A percentile compares a stretch with the other conserved stretches of the same genome.
phyloP scores from a whole-genome alignment of 2,888 invertebrate genomes.

The Chalcis sispes region DNA sequence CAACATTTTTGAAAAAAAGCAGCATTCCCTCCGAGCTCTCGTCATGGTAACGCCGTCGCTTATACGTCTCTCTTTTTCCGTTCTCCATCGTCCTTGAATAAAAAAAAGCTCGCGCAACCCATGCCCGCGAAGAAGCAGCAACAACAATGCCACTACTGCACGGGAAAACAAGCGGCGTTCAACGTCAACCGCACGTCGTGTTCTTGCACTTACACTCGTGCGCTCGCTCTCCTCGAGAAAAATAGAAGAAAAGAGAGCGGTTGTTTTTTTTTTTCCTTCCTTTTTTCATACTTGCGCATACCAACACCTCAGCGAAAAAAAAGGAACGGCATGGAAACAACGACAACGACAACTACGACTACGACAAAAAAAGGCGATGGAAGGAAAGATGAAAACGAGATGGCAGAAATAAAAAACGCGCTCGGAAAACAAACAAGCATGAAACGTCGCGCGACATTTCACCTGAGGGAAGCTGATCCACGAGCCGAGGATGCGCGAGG shows the following conservation, averaged over 20 bases:
- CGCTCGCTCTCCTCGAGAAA: background rate
- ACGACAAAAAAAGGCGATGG: too few species aligned
- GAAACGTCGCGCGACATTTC: conserved; percentile 18
- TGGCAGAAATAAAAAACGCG: too few species aligned
- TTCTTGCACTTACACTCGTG: background rate
- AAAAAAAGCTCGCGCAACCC: too few species aligned
- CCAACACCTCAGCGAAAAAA: background rate
- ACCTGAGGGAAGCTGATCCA: conserved; percentile 20
- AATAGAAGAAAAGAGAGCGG: conserved; percentile 5
- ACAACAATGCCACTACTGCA: too few species aligned
- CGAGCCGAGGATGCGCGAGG: too few species aligned
- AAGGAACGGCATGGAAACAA: background rate
- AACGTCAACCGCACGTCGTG: conserved; percentile 22
- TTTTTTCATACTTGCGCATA: background rate
- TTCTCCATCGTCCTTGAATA: too few species aligned
- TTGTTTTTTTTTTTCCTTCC: background rate
- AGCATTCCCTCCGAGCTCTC: too few species aligned
- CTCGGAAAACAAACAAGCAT: background rate
- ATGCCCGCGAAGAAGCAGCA: too few species aligned
- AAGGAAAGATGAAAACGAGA: too few species aligned
- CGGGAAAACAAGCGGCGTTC: background rate
- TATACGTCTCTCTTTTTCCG: too few species aligned
- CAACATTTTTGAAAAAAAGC: too few species aligned
- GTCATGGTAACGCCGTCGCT: too few species aligned
- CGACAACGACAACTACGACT: background rate